phyloP scores from a whole-genome alignment of 2,888 invertebrate genomes.

The Tupiocoris notatus region DNA sequence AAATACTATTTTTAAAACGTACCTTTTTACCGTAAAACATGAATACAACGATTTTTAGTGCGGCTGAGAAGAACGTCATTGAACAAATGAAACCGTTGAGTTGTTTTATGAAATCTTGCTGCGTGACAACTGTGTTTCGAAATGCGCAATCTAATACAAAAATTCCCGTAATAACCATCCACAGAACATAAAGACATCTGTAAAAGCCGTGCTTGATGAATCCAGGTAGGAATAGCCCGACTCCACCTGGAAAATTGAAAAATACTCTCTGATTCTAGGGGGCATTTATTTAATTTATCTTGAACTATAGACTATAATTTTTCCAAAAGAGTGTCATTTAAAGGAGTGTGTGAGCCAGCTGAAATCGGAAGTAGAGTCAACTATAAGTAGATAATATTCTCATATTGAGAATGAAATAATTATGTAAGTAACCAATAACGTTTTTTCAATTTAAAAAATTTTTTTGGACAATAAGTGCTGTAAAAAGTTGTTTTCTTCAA shows the following conservation, averaged over 20 bases:
- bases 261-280: no score
- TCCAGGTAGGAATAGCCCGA: slow-evolving; percentile 2
- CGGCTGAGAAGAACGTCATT: slow-evolving; percentile 32
- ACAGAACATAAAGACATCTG: not conserved
- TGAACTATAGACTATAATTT: no score
- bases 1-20: not conserved
- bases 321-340: no score
- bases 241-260: slow-evolving; percentile 13
- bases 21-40: not conserved
- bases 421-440: no score
- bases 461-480: no score
- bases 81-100: slow-evolving; percentile 23
- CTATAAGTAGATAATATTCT: no score
- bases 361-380: no score
- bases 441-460: no score
- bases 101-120: slow-evolving; percentile 7
- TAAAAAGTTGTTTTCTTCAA: no score
- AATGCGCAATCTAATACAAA: not conserved
- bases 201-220: slow-evolving; percentile 23
- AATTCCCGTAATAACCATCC: not conserved
- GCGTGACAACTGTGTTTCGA: not conserved
- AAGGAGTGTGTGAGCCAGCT: no score
- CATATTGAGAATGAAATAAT: no score
- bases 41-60: slow-evolving; percentile 5
- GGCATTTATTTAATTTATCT: no score